Base-by-base conservation (phyloP, 2,888 invertebrate genomes). In the Lutraria lutraria region DNA sequence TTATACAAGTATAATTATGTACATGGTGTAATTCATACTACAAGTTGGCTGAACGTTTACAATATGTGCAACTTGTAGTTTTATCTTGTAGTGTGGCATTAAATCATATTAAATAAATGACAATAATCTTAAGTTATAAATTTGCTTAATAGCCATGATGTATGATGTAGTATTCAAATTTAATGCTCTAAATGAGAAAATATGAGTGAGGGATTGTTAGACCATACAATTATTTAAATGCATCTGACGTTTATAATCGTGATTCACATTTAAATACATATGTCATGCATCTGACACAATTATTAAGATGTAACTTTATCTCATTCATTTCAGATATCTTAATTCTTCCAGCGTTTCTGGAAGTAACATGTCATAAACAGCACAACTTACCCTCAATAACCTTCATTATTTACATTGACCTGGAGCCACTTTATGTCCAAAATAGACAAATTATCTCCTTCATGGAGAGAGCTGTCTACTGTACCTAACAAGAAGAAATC, bases 401-500 rank as follows among this genome's bases (percentile, higher is more conserved):
- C 76, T 76, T 25, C 13, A 31, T 3, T 15, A 34, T 76, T 16
- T 4, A 31, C 25, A 76, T 76, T 76, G 31, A 76, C 76, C 76
- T 76, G 29, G 16, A 76, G 76, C 34, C 76, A 25, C 15, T 34
- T 76, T 76, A 76, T 76, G 25, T 34, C 29, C 29, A 34, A 76
- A 34, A 76, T 31, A 76, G 76, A 76, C 31, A 25, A 76, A 76
- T 76, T 76, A 76, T 76, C 76, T 76, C 19, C 76, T 76, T 76
- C 34, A 76, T 31, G 29, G 31, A 31, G 76, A 19, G 10, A 76
- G 31, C 15, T 76, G 76, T 76, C 76, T 76, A 34, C 76, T 15
- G 15, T 76, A 34, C 31, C 16, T 76, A 68, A 34, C 76, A 34
- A 6, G 13, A 76, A 16, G 76, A 76, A 76, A 76, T 31, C 34